Conservation (phyloP, 2,797 vertebrate genomes). For the Fundulus diaphanus region DNA sequence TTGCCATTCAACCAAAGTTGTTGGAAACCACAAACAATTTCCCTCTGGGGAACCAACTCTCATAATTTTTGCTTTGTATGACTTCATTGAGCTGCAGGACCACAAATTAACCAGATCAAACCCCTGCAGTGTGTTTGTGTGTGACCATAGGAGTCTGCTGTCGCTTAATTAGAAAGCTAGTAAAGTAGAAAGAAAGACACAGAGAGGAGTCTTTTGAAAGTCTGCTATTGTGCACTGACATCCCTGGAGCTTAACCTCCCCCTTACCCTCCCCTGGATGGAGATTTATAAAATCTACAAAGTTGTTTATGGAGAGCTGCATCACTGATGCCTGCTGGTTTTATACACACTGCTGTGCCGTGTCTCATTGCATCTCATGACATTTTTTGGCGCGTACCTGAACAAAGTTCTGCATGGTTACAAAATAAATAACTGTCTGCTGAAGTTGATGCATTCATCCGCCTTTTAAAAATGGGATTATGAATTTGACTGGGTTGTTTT, state of each 20-base stretch:
- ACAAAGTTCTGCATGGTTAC: conserved; percentile 21
- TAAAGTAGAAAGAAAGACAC: conserved; percentile 45
- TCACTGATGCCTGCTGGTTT: conserved; percentile 52
- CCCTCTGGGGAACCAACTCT: conserved; percentile 21
- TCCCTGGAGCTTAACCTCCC: conserved; percentile 20
- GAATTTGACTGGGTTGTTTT: neutral
- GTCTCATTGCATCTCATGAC: conserved; percentile 26
- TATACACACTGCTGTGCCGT: conserved; percentile 33
- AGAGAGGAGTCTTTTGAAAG: conserved; percentile 40
- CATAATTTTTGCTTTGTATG: conserved; percentile 20
- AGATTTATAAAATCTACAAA: conserved; percentile 27
- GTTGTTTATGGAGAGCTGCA: conserved; percentile 51
- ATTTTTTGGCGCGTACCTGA: conserved; percentile 19
- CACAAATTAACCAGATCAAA: conserved; percentile 29
- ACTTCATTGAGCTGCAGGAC: conserved; percentile 27
- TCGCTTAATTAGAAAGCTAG: conserved; percentile 55
- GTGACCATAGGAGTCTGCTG: conserved; percentile 46
- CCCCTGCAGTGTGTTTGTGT: conserved; percentile 25
- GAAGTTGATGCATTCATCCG: neutral
- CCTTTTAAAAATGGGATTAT: neutral
- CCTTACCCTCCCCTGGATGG: neutral
- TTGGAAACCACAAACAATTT: conserved; percentile 18
- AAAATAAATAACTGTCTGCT: conserved; percentile 1
- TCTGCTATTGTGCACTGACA: conserved; percentile 32
- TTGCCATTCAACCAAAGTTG: conserved; percentile 9